Base-by-base conservation (phyloP, 2,113 vertebrate genomes). In the Sinocyclocheilus anshuiensis region DNA sequence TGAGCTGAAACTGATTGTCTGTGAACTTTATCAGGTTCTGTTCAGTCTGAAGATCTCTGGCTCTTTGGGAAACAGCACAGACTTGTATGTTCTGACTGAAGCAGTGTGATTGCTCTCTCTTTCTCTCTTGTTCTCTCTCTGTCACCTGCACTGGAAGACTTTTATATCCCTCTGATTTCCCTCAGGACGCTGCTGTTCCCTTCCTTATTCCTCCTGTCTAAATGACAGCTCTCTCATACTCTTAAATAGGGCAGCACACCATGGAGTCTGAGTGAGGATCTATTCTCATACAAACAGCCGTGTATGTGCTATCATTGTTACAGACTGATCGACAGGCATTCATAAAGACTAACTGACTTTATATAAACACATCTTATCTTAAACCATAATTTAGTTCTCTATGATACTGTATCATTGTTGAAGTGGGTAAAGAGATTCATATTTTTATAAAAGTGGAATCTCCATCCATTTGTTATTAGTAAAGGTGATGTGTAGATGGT, bases 91-190 rank as follows among this genome's bases (percentile, higher is more conserved):
- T 45, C 42, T 45, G 42, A 45, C 42, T 45, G 42, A 45, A 45
- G 42, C 42, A 48, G 45, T 12, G 5, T n/a, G 71, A 42, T 42
- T n/a, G 39, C 0, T 72, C 80, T 84, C 26, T 72, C 16, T 57
- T 12, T 24, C 48, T 55, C 33, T 65, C 29, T 42, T 29, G 22
- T 72, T 61, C 36, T 50, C 39, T 77, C 84, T 72, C 67, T 75
- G 86, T 89, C 88, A 85, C 77, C 76, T 84, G 59, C 57, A 29
- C 36, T 72, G 72, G 77, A 81, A 50, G 59, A 48, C 63, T 87
- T 85, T 84, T 85, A 85, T 71, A 61, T 77, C 71, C 6, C 42
- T 53, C 48, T 89, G 61, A 89, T 89, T 89, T 89, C 88, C 86
- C 86, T 65, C 39, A 39, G 72, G 88, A 87, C n/a, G 39, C 67